Percentiles rank a stretch among this genome's conserved stretches.
Evolutionary conservation across 2,113 vertebrate species (phyloP).

Genomic region (Melospiza melodia): DNA sequence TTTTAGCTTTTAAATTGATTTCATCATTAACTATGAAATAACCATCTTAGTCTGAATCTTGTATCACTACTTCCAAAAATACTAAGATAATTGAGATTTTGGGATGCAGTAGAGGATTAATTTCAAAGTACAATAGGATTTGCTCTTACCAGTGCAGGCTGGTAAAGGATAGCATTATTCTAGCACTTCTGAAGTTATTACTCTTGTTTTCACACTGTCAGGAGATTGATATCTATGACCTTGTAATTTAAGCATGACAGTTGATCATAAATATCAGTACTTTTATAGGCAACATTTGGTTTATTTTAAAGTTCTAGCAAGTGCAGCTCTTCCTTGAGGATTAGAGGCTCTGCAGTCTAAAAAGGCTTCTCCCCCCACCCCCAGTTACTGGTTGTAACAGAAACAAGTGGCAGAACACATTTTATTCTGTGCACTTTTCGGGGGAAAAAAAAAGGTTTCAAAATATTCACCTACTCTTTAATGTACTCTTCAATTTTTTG

Average conservation of each 20-base stretch:
- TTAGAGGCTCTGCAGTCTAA: not conserved
- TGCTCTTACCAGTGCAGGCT: not conserved
- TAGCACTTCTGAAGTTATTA: not conserved
- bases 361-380: rapidly evolving
- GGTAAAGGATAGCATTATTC: not conserved
- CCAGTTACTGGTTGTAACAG: not conserved
- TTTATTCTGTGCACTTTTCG: not conserved
- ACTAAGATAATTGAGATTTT: not conserved
- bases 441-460: not conserved
- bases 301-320: not conserved
- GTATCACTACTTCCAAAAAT: not conserved
- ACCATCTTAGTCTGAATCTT: not conserved
- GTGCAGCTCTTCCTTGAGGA: not conserved
- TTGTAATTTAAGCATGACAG: not conserved
- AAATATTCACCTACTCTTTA: not conserved
- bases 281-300: not conserved
- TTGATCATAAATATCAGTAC: not conserved
- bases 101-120: not conserved
- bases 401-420: not conserved
- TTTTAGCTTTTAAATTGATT: not conserved
- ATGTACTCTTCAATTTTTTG: not conserved
- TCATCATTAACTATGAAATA: not conserved
- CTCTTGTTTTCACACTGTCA: not conserved
- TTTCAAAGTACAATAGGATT: not conserved
- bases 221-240: not conserved